These are phyloP conservation scores for Nasonia oneida DNA, from an alignment of 2,888 invertebrate species.

Conservation along the genomic window DNA sequence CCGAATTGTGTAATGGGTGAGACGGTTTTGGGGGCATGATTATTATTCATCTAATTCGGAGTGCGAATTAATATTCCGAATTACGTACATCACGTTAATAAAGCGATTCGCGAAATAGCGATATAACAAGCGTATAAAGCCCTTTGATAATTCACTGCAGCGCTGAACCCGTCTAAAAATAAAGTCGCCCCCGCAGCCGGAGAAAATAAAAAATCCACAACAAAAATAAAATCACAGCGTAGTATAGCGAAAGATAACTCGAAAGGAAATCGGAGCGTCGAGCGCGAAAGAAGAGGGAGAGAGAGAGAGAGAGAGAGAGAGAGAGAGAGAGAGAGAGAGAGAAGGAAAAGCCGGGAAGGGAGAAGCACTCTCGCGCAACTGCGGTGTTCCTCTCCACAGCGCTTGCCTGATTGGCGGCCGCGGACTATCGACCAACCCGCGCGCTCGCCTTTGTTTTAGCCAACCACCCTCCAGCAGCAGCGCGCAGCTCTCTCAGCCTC, in stretches of 20 bases:
- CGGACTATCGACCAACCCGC: constrained; percentile 79
- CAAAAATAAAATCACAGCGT: constrained; percentile 39
- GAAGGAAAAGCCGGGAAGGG: not conserved
- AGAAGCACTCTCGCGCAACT: constrained; percentile 23
- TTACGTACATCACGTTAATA: too few species aligned
- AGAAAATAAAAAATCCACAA: not conserved
- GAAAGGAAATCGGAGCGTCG: constrained; percentile 18
- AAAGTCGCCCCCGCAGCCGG: not conserved
- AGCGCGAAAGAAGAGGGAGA: constrained; percentile 10
- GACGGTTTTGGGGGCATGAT: not conserved
- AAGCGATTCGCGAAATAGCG: too few species aligned
- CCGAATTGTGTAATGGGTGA: not conserved
- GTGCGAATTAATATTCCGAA: too few species aligned
- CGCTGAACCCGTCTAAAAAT: not conserved
- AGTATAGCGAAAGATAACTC: constrained; percentile 59
- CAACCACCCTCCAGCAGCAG: constrained; percentile 64
- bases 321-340: constrained; percentile 25
- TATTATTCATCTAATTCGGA: not conserved
- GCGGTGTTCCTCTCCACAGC: constrained; percentile 36
- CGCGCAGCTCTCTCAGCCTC: constrained; percentile 5
- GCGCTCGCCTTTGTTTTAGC: constrained; percentile 78
- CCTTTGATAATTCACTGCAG: not conserved
- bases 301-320: not conserved
- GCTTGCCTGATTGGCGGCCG: constrained; percentile 78
- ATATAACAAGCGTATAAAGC: not conserved